phyloP scores from a whole-genome alignment of 2,888 invertebrate species.

The Ichneumoninae sp. region DNA sequence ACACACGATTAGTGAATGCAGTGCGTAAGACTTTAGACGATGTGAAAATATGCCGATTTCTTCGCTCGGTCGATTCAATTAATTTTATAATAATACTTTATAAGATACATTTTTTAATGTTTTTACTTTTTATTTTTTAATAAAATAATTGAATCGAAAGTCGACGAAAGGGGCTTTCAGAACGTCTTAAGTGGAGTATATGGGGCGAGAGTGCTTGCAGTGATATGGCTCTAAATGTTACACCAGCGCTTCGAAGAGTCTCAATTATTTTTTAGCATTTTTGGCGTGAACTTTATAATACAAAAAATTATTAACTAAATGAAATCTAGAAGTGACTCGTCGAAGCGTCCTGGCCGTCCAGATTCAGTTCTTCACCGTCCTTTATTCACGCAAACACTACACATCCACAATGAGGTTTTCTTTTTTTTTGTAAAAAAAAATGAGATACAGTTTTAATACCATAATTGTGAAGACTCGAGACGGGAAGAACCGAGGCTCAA shows the following conservation, averaged over 20 bases:
- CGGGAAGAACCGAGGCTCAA: conserved; percentile 64
- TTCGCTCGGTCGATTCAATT: neutral
- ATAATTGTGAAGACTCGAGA: conserved; percentile 35
- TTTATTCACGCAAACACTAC: neutral
- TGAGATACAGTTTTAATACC: neutral
- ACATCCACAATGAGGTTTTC: neutral
- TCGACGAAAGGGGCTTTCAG: conserved; percentile 10
- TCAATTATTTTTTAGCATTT: neutral
- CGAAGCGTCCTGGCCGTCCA: conserved; percentile 24
- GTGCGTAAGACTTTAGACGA: conserved; percentile 66
- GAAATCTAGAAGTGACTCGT: conserved; percentile 30
- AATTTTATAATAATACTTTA: neutral
- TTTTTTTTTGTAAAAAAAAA: neutral
- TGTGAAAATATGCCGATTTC: conserved; percentile 7
- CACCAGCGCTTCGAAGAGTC: conserved; percentile 39
- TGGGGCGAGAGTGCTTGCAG: conserved; percentile 59
- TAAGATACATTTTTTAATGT: neutral
- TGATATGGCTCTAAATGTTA: conserved; percentile 61
- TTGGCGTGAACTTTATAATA: neutral
- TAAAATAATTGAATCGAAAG: conserved; percentile 24
- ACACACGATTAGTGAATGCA: conserved; percentile 75
- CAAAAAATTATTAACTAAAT: neutral
- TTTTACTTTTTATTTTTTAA: neutral
- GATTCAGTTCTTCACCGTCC: conserved; percentile 40
- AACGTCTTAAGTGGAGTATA: conserved; percentile 20